Percentiles rank a stretch among this genome's conserved stretches.
Evolutionary conservation across 2,113 vertebrate genomes (phyloP).

Genomic region (Etheostoma cragini): DNA sequence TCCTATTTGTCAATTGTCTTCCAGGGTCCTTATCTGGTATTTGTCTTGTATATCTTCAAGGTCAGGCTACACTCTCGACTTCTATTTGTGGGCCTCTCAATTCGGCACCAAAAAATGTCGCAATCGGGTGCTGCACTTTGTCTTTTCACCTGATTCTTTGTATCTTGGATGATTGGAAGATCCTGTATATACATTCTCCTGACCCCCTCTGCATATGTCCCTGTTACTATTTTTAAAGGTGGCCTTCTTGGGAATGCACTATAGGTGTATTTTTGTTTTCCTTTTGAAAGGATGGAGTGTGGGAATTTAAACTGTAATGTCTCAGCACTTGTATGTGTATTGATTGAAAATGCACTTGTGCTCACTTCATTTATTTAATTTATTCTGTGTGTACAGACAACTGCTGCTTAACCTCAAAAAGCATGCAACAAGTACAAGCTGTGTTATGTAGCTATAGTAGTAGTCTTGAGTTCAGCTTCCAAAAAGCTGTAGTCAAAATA

Average conservation of each 20-base stretch:
- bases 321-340: slow-evolving; percentile 43
- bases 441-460: slow-evolving; percentile 4
- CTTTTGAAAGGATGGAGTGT: slow-evolving; percentile 17
- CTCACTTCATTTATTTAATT: slow-evolving; percentile 42
- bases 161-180: background rate
- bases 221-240: slow-evolving; percentile 38
- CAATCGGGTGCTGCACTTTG: background rate
- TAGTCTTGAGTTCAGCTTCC: slow-evolving; percentile 8
- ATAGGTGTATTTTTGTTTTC: background rate
- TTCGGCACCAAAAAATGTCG: background rate
- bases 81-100: background rate
- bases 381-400: slow-evolving; percentile 40
- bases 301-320: slow-evolving; percentile 11
- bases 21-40: slow-evolving; percentile 2
- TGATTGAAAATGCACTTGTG: slow-evolving; percentile 21
- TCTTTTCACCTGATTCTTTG: background rate
- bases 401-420: slow-evolving; percentile 21
- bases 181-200: background rate
- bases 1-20: background rate
- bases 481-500: background rate
- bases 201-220: background rate
- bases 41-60: background rate
- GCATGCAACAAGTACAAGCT: slow-evolving; percentile 12
- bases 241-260: slow-evolving; percentile 58
- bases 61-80: background rate